Conservation (phyloP, 2,888 invertebrate species). For the Pheosia tremula region DNA sequence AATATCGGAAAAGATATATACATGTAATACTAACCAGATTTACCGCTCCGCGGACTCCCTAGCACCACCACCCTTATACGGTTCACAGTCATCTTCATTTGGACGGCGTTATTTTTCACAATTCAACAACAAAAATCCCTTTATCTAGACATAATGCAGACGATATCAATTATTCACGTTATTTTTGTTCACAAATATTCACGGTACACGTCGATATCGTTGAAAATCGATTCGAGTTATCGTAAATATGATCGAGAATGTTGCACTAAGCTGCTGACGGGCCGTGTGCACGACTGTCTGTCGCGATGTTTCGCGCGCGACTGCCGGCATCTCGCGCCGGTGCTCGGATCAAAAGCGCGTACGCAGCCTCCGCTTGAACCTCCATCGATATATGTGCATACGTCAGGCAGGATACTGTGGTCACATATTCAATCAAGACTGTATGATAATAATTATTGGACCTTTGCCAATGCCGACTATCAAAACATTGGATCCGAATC, state of each 20-base stretch:
- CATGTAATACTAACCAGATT: conserved; percentile 87
- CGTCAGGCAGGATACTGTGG: conserved; percentile 36
- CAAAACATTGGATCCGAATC: conserved; percentile 8
- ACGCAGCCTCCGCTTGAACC: conserved; percentile 66
- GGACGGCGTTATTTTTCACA: conserved; percentile 64
- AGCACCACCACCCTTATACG: conserved; percentile 92
- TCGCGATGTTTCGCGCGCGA: conserved; percentile 77
- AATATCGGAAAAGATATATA: background rate
- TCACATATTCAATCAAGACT: conserved; percentile 37
- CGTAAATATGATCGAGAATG: conserved; percentile 76
- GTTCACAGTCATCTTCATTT: conserved; percentile 90
- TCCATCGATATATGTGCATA: conserved; percentile 43
- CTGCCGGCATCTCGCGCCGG: conserved; percentile 61
- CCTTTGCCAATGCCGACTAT: conserved; percentile 26
- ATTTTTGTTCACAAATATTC: conserved; percentile 54
- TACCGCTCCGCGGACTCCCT: conserved; percentile 90
- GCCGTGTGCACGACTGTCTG: conserved; percentile 55
- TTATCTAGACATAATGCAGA: conserved; percentile 58
- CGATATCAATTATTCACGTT: conserved; percentile 48
- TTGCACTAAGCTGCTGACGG: conserved; percentile 42
- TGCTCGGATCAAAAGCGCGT: conserved; percentile 61
- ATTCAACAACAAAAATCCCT: conserved; percentile 48
- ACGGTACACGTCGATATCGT: conserved; percentile 51
- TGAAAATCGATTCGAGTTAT: conserved; percentile 53
- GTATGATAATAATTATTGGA: conserved; percentile 18